phyloP scores from a whole-genome alignment of 2,113 vertebrate genomes.

The Tiliqua scincoides region DNA sequence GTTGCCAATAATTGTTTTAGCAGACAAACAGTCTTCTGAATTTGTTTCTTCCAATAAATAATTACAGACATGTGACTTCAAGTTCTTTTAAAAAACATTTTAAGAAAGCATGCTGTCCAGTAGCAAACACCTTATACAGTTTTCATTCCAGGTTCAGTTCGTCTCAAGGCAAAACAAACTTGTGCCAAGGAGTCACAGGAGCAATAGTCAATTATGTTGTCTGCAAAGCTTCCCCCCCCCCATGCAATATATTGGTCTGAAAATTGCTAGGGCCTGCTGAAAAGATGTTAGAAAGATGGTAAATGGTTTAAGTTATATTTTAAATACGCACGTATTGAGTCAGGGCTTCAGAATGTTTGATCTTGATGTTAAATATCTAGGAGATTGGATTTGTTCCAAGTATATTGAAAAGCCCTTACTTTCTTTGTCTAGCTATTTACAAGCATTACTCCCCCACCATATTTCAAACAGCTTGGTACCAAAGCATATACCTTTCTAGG shows the following conservation, averaged over 20 bases:
- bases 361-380: not conserved
- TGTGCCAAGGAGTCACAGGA: conserved; percentile 9
- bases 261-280: not conserved
- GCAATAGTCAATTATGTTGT: not conserved
- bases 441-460: not conserved
- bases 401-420: not conserved
- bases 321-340: not conserved
- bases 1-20: no score
- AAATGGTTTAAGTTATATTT: not conserved
- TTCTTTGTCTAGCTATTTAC: not conserved
- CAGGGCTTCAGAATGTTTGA: not conserved
- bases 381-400: rapidly evolving
- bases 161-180: not conserved
- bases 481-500: not conserved
- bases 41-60: conserved; percentile 42
- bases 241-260: not conserved
- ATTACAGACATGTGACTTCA: conserved; percentile 24
- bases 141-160: not conserved
- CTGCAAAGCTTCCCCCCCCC: not conserved
- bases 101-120: not conserved
- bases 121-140: not conserved
- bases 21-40: conserved; percentile 29
- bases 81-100: conserved; percentile 12
- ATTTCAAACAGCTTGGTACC: not conserved
- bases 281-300: conserved; percentile 1